Percentiles rank a stretch among this genome's conserved stretches.
Evolutionary conservation across 2,888 invertebrate genomes (phyloP).

Genomic region (Athetis lepigone): DNA sequence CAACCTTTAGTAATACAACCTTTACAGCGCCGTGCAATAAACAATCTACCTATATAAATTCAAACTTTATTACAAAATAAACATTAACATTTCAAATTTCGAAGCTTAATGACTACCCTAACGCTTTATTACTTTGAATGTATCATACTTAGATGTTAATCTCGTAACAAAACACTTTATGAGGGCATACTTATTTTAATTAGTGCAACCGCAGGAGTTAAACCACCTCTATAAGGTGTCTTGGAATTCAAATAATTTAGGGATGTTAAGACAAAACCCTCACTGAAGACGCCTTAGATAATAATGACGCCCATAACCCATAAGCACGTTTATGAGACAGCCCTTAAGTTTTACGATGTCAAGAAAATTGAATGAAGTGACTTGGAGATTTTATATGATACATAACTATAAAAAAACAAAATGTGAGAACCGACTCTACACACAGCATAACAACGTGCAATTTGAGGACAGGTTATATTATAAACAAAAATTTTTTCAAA

Average conservation of each 20-base stretch:
- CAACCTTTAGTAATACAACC: no score
- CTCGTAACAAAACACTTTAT: slow-evolving; percentile 36
- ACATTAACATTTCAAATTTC: slow-evolving; percentile 12
- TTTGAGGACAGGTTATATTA: no score
- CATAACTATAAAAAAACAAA: slow-evolving; percentile 29
- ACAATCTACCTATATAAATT: not conserved
- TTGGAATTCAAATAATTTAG: slow-evolving; percentile 41
- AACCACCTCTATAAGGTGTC: slow-evolving; percentile 19
- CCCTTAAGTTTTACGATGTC: slow-evolving; percentile 74
- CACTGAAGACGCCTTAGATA: slow-evolving; percentile 64
- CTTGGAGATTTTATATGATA: slow-evolving; percentile 44
- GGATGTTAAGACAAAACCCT: slow-evolving; percentile 55
- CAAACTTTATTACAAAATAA: slow-evolving; percentile 4
- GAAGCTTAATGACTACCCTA: not conserved
- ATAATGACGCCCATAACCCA: slow-evolving; percentile 73
- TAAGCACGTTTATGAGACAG: slow-evolving; percentile 72
- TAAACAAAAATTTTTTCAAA: no score
- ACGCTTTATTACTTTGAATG: slow-evolving; percentile 16
- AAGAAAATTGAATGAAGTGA: slow-evolving; percentile 59
- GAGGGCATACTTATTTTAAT: slow-evolving; percentile 34
- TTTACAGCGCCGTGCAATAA: no score
- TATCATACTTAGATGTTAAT: slow-evolving; percentile 13
- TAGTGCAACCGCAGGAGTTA: slow-evolving; percentile 27
- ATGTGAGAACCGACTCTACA: not conserved
- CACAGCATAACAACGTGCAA: not conserved